Percentiles rank a stretch among this genome's conserved stretches.
Conservation (phyloP, 2,888 invertebrate species). For the Patella ulyssiponensis region DNA sequence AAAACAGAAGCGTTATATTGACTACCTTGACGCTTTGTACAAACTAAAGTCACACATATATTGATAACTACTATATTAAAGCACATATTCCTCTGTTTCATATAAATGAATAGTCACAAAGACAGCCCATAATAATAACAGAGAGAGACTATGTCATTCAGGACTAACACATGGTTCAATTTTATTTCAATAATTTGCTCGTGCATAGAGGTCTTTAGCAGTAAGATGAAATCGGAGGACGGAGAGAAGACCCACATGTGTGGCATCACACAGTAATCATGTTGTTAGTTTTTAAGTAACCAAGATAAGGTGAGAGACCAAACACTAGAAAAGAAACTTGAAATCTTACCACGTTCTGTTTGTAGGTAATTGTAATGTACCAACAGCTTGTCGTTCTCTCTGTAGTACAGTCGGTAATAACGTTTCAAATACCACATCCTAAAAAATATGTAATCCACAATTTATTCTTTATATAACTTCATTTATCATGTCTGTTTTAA, state of each 20-base stretch:
- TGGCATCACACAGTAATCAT: not conserved
- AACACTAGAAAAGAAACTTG: too few species aligned
- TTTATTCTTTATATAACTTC: not conserved
- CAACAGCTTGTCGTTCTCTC: slow-evolving; percentile 51
- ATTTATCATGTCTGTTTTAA: not conserved
- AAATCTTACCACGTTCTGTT: slow-evolving; percentile 70
- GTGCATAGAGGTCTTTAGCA: too few species aligned
- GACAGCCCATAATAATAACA: too few species aligned
- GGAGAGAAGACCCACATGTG: too few species aligned
- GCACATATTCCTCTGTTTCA: not conserved
- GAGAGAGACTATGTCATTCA: too few species aligned
- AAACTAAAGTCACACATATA: too few species aligned
- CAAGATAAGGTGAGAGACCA: too few species aligned
- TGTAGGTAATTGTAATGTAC: slow-evolving; percentile 48
- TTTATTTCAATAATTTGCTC: too few species aligned
- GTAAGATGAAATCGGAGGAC: too few species aligned
- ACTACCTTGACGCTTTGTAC: not conserved
- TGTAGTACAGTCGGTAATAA: slow-evolving; percentile 47
- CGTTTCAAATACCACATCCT: slow-evolving; percentile 59
- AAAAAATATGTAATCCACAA: slow-evolving; percentile 16
- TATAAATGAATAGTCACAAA: too few species aligned
- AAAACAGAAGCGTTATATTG: not conserved
- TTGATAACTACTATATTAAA: not conserved
- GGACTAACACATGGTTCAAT: not conserved
- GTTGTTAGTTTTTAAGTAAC: too few species aligned